Evolutionary conservation across 2,113 vertebrate species (phyloP).

Genomic region (Carettochelys insculpta): DNA sequence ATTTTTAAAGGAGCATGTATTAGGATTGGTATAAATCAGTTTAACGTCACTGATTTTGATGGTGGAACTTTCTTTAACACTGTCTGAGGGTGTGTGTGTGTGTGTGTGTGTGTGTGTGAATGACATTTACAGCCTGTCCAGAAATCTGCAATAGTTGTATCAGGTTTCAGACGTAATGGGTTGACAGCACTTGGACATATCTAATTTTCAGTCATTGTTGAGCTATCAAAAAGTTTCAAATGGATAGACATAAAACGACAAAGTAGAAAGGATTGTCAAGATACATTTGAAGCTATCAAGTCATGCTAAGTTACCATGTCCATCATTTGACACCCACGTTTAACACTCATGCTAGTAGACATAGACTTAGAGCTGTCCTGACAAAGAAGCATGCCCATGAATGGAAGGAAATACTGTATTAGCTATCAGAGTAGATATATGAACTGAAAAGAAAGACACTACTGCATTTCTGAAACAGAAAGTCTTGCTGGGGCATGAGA

Average conservation of each 20-base stretch:
- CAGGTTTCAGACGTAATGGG: neutral
- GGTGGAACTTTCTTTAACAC: neutral
- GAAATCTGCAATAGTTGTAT: neutral
- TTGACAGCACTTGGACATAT: neutral
- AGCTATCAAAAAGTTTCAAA: neutral
- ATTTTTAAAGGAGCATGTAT: neutral
- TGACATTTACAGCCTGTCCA: neutral
- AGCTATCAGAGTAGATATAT: neutral
- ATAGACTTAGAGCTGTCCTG: neutral
- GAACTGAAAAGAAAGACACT: neutral
- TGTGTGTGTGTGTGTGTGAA: neutral
- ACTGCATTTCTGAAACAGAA: neutral
- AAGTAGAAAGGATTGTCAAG: conserved; percentile 12
- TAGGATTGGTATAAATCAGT: neutral
- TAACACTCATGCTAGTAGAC: neutral
- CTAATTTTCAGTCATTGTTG: neutral
- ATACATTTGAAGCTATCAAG: conserved; percentile 9
- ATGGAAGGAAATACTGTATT: neutral
- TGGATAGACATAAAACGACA: neutral
- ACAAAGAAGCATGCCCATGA: conserved; percentile 11
- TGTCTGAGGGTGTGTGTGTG: neutral
- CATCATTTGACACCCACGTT: conserved; percentile 14
- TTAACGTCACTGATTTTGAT: neutral
- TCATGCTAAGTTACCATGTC: conserved; percentile 26
- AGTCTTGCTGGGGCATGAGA: conserved; percentile 16